A percentile compares a stretch with the other conserved stretches of the same genome.
Conservation (phyloP, 2,113 vertebrate genomes). For the Pavo muticus region DNA sequence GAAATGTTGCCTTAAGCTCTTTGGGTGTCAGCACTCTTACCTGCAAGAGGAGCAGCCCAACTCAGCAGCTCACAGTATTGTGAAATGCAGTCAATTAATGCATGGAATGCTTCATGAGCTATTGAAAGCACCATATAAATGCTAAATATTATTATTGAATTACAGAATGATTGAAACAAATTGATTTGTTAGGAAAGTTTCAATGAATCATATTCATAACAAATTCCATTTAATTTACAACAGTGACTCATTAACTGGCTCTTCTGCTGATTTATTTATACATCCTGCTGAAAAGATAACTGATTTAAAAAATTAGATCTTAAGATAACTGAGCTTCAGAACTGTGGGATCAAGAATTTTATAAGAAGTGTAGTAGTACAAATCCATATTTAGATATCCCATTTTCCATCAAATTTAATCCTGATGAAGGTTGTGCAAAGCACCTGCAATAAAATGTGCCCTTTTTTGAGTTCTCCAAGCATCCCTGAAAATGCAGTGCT, state of each 20-base stretch:
- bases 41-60: neutral
- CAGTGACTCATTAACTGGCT: slow-evolving; percentile 30
- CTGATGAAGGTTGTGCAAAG: neutral
- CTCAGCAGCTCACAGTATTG: neutral
- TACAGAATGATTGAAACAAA: slow-evolving; percentile 48
- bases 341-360: neutral
- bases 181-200: slow-evolving; percentile 50
- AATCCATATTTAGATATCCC: neutral
- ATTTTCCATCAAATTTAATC: neutral
- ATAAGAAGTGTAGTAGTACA: neutral
- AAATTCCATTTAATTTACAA: slow-evolving; percentile 54
- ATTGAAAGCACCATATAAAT: slow-evolving; percentile 26
- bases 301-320: neutral
- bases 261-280: slow-evolving; percentile 23
- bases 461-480: neutral
- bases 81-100: neutral
- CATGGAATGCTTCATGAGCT: slow-evolving; percentile 9
- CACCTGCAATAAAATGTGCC: neutral
- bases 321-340: neutral
- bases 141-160: slow-evolving; percentile 49
- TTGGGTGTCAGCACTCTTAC: neutral
- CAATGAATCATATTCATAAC: slow-evolving; percentile 22
- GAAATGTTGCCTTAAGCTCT: neutral
- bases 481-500: neutral
- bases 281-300: neutral